These are phyloP conservation scores for Numida meleagris DNA, from an alignment of 2,113 vertebrate genomes.

Conservation along the genomic window DNA sequence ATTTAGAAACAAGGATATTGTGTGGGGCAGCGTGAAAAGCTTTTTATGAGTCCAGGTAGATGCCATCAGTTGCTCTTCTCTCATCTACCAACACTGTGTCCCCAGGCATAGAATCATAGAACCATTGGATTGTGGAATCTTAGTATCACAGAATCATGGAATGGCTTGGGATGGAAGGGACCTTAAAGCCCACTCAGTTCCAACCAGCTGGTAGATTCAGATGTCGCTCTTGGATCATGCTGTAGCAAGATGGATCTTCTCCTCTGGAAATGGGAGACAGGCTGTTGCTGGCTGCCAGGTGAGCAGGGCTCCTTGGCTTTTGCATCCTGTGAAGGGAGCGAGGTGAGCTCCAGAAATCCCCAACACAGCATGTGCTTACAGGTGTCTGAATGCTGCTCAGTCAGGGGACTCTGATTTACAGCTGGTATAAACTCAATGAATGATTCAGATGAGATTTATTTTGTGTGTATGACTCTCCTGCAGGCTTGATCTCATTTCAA, in stretches of 20 bases:
- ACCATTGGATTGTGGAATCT: neutral
- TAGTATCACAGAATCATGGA: no score
- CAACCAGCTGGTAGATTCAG: neutral
- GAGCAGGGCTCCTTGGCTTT: neutral
- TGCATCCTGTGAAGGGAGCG: neutral
- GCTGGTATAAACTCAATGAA: neutral
- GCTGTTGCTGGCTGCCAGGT: neutral
- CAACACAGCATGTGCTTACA: neutral
- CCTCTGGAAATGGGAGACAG: neutral
- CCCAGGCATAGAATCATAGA: neutral
- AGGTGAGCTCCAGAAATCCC: accelerated
- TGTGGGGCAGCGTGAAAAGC: neutral
- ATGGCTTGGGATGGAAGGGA: no score
- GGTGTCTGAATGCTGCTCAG: neutral
- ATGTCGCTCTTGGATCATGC: neutral
- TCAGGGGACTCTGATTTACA: neutral
- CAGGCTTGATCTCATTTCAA: neutral
- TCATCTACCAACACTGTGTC: neutral
- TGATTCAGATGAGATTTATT: neutral
- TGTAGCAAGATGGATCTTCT: neutral
- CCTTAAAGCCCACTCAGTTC: no score
- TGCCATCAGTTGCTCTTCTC: neutral
- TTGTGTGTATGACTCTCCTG: neutral
- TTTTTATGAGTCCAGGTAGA: neutral
- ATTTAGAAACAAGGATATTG: no score